Conservation (phyloP, 2,113 vertebrate species). For the Trematocara nigrifrons region DNA sequence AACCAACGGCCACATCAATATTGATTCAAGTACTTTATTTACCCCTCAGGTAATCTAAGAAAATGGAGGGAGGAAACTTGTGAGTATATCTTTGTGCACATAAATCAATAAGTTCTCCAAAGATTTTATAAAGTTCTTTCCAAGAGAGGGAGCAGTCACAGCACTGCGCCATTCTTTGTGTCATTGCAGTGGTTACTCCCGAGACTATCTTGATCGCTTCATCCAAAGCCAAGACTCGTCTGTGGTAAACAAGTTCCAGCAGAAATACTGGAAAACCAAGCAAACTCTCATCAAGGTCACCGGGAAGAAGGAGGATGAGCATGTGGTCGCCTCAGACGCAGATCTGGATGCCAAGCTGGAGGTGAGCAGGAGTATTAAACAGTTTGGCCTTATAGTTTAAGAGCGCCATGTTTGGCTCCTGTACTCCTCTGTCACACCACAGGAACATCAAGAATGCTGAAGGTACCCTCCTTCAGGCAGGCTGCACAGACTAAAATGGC, state of each 20-base stretch:
- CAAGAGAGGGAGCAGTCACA: background rate
- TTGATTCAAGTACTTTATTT: background rate
- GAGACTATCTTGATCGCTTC: conserved; percentile 84
- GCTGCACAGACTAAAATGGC: background rate
- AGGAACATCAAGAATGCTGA: background rate
- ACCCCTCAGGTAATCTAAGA: conserved; percentile 20
- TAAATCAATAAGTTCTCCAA: background rate
- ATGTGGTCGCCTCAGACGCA: conserved; percentile 93
- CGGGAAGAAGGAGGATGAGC: conserved; percentile 93
- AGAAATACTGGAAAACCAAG: conserved; percentile 97
- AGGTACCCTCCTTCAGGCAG: background rate
- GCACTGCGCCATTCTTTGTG: background rate
- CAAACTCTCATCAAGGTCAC: conserved; percentile 95
- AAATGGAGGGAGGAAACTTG: conserved; percentile 68
- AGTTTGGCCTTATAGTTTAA: background rate
- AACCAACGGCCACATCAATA: background rate
- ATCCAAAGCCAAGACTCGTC: conserved; percentile 88
- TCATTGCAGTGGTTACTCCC: conserved; percentile 76
- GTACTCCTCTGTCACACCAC: background rate
- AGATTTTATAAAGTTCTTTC: background rate
- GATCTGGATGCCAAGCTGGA: conserved; percentile 95
- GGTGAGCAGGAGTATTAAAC: conserved; percentile 65
- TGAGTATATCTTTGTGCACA: conserved; percentile 44
- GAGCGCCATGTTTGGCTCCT: background rate
- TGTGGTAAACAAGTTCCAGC: conserved; percentile 95